Evolutionary conservation across 1,140 invertebrate genomes (phyloP).

Genomic region (Diabrotica undecimpunctata): DNA sequence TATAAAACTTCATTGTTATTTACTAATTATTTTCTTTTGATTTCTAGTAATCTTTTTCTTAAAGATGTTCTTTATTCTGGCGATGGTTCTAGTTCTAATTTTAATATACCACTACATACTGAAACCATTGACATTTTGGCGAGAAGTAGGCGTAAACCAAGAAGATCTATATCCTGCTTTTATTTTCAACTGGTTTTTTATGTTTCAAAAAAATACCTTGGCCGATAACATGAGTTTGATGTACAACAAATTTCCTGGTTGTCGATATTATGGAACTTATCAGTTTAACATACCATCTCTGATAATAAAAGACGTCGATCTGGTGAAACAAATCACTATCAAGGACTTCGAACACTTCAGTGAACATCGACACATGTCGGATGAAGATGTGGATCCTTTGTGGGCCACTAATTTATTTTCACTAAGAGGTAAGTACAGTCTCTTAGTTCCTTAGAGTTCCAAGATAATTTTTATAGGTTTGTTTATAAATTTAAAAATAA

Average conservation of each 20-base stretch:
- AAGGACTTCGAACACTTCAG: constrained; percentile 65
- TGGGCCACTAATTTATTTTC: constrained; percentile 53
- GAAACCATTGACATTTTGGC: not conserved
- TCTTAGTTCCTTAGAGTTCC: not conserved
- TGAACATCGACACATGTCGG: constrained; percentile 52
- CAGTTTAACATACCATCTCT: constrained; percentile 53
- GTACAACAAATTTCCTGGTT: constrained; percentile 22
- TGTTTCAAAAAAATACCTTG: not conserved
- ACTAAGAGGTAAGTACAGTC: constrained; percentile 48
- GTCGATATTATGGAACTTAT: constrained; percentile 52
- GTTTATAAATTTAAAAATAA: not conserved
- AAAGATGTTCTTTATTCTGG: not conserved
- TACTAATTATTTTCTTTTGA: not conserved
- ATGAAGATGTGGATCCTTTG: constrained; percentile 51
- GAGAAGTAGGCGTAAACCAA: not conserved
- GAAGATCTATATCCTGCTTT: not conserved
- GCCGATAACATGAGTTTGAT: not conserved
- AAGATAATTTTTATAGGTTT: not conserved
- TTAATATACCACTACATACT: not conserved
- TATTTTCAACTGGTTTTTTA: constrained; percentile 4
- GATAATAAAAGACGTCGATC: constrained; percentile 57
- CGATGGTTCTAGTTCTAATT: not conserved
- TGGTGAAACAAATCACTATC: constrained; percentile 57
- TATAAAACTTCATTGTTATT: not conserved
- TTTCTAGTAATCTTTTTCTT: not conserved